Conservation (phyloP, 2,797 vertebrate genomes). For the Arnoldichthys spilopterus region DNA sequence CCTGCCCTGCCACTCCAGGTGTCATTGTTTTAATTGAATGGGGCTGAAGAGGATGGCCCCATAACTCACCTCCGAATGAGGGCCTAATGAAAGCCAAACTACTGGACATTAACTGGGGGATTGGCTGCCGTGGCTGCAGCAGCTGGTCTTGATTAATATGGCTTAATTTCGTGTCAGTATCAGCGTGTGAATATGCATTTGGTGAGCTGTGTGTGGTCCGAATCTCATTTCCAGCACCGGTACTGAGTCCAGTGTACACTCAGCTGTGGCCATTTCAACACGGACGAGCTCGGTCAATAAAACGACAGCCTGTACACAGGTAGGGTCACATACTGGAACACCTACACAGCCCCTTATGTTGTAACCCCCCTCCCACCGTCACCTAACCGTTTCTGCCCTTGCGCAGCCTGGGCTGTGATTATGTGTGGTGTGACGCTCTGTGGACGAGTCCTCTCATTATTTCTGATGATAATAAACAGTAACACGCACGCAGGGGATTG, state of each 20-base stretch:
- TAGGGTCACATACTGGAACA: slow-evolving; percentile 26
- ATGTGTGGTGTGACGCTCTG: neutral
- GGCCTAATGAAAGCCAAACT: slow-evolving; percentile 64
- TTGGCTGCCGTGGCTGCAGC: slow-evolving; percentile 67
- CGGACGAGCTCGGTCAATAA: neutral
- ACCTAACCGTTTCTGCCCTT: neutral
- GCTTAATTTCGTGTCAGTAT: slow-evolving; percentile 43
- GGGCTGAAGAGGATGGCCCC: slow-evolving; percentile 64
- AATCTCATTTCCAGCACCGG: neutral
- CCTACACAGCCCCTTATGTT: neutral
- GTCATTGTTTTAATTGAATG: slow-evolving; percentile 73
- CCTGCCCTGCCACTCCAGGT: slow-evolving; percentile 58
- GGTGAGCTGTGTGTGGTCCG: slow-evolving; percentile 1
- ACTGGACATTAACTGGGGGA: slow-evolving; percentile 62
- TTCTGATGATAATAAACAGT: slow-evolving; percentile 56
- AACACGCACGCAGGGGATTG: slow-evolving; percentile 51
- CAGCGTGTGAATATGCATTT: slow-evolving; percentile 13
- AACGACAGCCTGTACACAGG: neutral
- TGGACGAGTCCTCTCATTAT: slow-evolving; percentile 46
- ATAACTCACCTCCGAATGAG: slow-evolving; percentile 70
- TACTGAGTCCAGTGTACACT: neutral
- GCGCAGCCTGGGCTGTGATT: neutral
- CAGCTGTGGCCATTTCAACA: neutral
- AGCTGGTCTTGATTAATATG: slow-evolving; percentile 67
- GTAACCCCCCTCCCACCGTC: neutral